Evolutionary conservation across 2,888 invertebrate species (phyloP).

Genomic region (Cyrtodaria siliqua): DNA sequence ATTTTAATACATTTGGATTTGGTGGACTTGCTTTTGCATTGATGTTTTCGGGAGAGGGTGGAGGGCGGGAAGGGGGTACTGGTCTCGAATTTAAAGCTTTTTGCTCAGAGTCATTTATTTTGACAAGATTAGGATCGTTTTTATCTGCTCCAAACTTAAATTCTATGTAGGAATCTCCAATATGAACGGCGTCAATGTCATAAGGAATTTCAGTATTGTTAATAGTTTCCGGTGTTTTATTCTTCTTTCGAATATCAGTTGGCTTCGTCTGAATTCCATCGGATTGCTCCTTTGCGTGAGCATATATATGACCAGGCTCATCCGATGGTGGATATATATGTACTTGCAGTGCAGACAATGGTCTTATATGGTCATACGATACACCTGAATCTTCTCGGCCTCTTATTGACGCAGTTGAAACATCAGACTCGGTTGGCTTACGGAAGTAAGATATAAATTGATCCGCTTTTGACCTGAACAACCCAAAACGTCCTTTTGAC

Average conservation of each 20-base stretch:
- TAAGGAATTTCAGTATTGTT: no score
- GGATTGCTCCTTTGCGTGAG: conserved; percentile 19
- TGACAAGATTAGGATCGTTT: conserved; percentile 30
- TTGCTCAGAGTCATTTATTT: neutral
- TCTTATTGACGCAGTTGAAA: conserved; percentile 5
- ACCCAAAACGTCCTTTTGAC: conserved; percentile 15
- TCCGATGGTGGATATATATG: conserved; percentile 7
- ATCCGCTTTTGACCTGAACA: conserved; percentile 10
- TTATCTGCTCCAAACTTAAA: conserved; percentile 34
- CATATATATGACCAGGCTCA: conserved; percentile 20
- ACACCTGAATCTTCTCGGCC: conserved; percentile 13
- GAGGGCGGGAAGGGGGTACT: conserved; percentile 24
- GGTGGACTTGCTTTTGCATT: neutral
- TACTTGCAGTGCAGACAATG: neutral
- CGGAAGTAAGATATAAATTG: conserved; percentile 34
- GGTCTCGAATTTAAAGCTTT: conserved; percentile 2
- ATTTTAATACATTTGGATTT: neutral
- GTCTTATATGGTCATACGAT: conserved; percentile 39
- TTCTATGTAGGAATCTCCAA: conserved; percentile 50
- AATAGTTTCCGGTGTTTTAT: neutral
- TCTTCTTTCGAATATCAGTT: neutral
- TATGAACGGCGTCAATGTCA: conserved; percentile 33
- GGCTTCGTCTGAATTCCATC: neutral
- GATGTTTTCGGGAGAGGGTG: conserved; percentile 18
- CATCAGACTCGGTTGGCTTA: conserved; percentile 18